A percentile compares a stretch with the other conserved stretches of the same genome.
These are phyloP conservation scores for Micromussa lordhowensis DNA, from an alignment of 92 coral and sea anemone species.

Conservation along the genomic window DNA sequence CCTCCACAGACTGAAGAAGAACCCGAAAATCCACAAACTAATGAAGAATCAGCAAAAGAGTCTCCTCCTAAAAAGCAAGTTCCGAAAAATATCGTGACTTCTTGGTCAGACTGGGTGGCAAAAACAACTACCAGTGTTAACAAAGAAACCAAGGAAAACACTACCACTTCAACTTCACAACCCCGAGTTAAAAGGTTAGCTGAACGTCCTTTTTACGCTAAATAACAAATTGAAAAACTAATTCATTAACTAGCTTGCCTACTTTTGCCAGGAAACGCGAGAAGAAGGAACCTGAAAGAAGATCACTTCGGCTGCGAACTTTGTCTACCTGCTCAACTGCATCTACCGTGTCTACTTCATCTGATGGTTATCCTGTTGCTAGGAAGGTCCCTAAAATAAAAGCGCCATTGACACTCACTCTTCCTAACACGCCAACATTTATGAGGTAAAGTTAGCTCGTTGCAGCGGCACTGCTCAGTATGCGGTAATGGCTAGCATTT, in stretches of 20 bases:
- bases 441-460: slow-evolving; percentile 64
- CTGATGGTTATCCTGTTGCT: slow-evolving; percentile 35
- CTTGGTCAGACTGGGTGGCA: slow-evolving; percentile 32
- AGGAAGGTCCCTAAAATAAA: slow-evolving; percentile 71
- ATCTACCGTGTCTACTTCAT: slow-evolving; percentile 24
- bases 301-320: slow-evolving; percentile 52
- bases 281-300: slow-evolving; percentile 48
- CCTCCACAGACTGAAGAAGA: not conserved
- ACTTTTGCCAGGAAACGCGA: slow-evolving; percentile 18
- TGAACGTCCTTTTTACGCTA: not conserved
- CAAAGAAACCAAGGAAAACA: slow-evolving; percentile 9
- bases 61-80: not conserved
- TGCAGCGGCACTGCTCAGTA: not conserved
- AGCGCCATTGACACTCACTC: slow-evolving; percentile 59
- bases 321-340: slow-evolving; percentile 38
- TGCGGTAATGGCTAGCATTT: too few relatives aligned
- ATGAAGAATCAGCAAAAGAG: not conserved
- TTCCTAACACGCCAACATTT: slow-evolving; percentile 77
- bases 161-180: not conserved
- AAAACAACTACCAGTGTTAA: not conserved
- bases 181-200: slow-evolving; percentile 14
- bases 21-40: not conserved
- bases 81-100: slow-evolving; percentile 31
- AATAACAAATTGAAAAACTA: not conserved
- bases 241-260: not conserved